A percentile compares a stretch with the other conserved stretches of the same genome.
Conservation (phyloP, 92 coral and sea anemone genomes). For the Siderastrea siderea region DNA sequence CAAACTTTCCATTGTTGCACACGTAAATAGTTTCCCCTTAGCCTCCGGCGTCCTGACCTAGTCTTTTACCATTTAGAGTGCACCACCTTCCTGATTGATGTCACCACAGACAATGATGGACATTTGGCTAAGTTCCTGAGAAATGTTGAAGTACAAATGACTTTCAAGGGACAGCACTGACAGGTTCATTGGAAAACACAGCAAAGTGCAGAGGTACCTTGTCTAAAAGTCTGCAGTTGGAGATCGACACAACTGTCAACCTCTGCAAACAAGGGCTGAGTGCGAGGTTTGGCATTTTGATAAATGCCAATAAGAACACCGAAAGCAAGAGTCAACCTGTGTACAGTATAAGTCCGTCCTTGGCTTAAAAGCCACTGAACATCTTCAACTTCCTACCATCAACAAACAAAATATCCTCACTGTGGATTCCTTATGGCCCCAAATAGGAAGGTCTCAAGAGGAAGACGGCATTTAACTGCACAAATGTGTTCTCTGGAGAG, state of each 20-base stretch:
- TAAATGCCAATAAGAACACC: conserved; percentile 1
- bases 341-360: not conserved
- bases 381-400: too few relatives aligned
- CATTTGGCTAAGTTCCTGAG: conserved; percentile 1
- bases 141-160: not conserved
- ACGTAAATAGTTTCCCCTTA: not conserved
- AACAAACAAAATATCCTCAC: too few relatives aligned
- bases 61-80: too few relatives aligned
- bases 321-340: not conserved
- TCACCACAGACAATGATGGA: not conserved
- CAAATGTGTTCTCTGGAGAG: too few relatives aligned
- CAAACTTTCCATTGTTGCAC: too few relatives aligned
- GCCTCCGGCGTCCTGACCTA: too few relatives aligned
- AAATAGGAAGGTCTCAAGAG: too few relatives aligned
- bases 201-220: conserved; percentile 19
- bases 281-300: conserved; percentile 7
- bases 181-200: conserved; percentile 25
- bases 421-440: too few relatives aligned
- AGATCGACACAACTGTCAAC: conserved; percentile 38
- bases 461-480: too few relatives aligned
- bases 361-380: too few relatives aligned
- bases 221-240: conserved; percentile 38
- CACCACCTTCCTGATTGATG: too few relatives aligned
- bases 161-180: conserved; percentile 12
- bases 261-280: conserved; percentile 19